phyloP scores from a whole-genome alignment of 2,888 invertebrate species.

The Galerucella pusilla region DNA sequence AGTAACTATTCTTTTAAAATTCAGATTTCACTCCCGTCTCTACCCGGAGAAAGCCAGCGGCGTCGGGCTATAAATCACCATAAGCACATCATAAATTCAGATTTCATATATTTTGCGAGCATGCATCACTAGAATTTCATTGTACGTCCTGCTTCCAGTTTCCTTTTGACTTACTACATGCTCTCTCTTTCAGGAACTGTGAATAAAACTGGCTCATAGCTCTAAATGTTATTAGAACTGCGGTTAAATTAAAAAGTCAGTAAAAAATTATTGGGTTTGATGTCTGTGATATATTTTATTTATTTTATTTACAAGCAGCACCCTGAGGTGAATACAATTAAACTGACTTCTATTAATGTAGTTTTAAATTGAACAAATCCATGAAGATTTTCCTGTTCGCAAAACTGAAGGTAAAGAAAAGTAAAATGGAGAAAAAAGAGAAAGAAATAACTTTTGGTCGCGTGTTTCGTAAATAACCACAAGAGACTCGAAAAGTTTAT shows the following conservation, averaged over 20 bases:
- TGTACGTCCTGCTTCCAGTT: conserved; percentile 30
- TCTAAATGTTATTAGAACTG: not conserved
- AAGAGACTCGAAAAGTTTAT: not conserved
- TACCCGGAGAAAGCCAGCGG: conserved; percentile 23
- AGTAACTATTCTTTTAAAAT: conserved; percentile 30
- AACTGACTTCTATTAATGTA: not conserved
- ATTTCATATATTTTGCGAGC: conserved; percentile 39
- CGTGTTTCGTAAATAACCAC: not conserved
- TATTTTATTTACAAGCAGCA: not conserved
- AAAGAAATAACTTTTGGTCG: not conserved
- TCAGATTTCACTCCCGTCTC: conserved; percentile 23
- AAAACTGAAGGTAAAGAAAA: not conserved
- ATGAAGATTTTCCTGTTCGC: not conserved
- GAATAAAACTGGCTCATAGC: not conserved
- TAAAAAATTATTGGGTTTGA: too few species aligned
- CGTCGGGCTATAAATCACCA: conserved; percentile 36
- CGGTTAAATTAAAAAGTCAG: too few species aligned
- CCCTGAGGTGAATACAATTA: conserved; percentile 6
- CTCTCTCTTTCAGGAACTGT: conserved; percentile 3
- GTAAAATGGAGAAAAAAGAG: not conserved
- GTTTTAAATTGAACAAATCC: not conserved
- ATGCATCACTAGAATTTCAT: conserved; percentile 40
- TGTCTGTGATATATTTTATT: too few species aligned
- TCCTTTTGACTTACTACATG: conserved; percentile 22
- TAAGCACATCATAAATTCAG: conserved; percentile 43